phyloP scores from a whole-genome alignment of 2,797 vertebrate genomes.

The Amblyraja radiata region DNA sequence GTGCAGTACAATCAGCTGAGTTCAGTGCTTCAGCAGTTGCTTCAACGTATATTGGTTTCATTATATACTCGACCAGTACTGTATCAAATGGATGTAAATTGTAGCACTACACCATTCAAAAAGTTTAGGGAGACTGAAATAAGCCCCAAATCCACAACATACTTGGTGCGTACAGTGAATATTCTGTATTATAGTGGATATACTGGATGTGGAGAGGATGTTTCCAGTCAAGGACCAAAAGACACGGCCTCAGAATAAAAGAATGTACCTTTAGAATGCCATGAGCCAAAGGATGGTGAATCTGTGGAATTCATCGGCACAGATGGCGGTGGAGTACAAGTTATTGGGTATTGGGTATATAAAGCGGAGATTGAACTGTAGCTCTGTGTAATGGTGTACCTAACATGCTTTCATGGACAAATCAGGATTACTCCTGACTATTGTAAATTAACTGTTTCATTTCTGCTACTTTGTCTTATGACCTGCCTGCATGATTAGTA shows the following conservation, averaged over 20 bases:
- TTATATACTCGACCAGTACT: not conserved
- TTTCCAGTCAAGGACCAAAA: too few relatives aligned
- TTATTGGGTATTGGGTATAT: too few relatives aligned
- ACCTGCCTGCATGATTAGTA: not conserved
- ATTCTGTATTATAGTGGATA: not conserved
- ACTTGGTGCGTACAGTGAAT: not conserved
- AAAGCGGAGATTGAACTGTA: not conserved
- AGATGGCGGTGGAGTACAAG: too few relatives aligned
- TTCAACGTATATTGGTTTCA: not conserved
- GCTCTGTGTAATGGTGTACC: not conserved
- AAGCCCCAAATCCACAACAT: not conserved
- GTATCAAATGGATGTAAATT: not conserved
- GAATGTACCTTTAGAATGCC: too few relatives aligned
- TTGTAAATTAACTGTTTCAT: conserved; percentile 13
- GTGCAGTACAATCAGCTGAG: too few relatives aligned
- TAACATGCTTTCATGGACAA: conserved; percentile 9
- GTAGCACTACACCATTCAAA: not conserved
- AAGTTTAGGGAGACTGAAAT: not conserved
- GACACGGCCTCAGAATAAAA: too few relatives aligned
- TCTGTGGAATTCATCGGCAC: too few relatives aligned
- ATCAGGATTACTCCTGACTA: conserved; percentile 7
- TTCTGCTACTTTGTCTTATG: conserved; percentile 26
- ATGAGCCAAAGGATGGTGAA: too few relatives aligned
- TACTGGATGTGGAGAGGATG: too few relatives aligned
- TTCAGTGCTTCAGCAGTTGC: too few relatives aligned